phyloP scores from a whole-genome alignment of 2,113 vertebrate genomes.

The Urocynchramus pylzowi region DNA sequence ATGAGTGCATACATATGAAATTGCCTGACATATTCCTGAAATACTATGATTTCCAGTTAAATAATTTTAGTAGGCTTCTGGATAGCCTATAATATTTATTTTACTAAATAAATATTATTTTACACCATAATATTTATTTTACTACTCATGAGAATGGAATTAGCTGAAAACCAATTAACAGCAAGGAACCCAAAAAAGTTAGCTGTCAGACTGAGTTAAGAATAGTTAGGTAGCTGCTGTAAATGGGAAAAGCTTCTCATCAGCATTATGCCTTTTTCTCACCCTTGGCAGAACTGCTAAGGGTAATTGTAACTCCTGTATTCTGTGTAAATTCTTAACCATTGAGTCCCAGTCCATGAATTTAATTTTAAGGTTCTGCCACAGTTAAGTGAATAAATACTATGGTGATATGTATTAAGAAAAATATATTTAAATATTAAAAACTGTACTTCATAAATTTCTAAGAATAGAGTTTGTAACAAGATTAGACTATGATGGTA shows the following conservation, averaged over 20 bases:
- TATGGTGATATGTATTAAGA: background rate
- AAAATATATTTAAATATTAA: background rate
- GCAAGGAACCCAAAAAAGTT: background rate
- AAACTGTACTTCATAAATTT: background rate
- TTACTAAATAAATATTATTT: no score
- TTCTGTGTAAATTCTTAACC: background rate
- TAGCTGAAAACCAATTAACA: background rate
- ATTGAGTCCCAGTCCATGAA: background rate
- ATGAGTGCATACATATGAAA: background rate
- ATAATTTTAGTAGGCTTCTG: background rate
- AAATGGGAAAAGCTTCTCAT: background rate
- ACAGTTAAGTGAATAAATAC: background rate
- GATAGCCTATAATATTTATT: background rate
- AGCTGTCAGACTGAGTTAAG: background rate
- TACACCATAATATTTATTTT: background rate
- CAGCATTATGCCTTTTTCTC: background rate
- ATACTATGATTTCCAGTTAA: background rate
- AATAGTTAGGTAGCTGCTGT: background rate
- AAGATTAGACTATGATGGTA: background rate
- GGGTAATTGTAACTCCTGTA: background rate
- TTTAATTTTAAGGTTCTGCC: background rate
- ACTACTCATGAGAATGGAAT: background rate
- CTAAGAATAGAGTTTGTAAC: background rate
- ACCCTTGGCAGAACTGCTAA: background rate
- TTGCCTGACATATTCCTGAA: background rate